Evolutionary conservation across 2,888 invertebrate species (phyloP).

Genomic region (Eumacrocentrus americanus): DNA sequence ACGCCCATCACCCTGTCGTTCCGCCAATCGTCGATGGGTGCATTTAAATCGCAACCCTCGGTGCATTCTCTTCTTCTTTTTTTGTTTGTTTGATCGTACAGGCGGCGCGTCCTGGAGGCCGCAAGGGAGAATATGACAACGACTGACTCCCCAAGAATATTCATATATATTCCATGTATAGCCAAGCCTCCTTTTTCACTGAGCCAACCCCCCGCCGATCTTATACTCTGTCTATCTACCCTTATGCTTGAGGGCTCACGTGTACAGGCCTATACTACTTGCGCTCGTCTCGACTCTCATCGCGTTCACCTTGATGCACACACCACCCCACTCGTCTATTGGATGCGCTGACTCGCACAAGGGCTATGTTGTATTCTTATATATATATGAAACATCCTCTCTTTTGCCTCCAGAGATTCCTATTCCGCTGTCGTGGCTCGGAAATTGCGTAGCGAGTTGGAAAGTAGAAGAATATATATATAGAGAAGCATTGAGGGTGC

Average conservation of each 20-base stretch:
- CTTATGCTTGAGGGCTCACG: no score
- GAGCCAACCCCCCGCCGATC: no score
- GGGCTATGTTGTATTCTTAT: background rate
- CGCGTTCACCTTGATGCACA: constrained; percentile 4
- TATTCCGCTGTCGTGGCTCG: background rate
- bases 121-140: no score
- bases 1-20: constrained; percentile 57
- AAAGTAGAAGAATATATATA: background rate
- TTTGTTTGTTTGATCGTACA: no score
- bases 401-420: background rate
- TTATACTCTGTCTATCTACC: no score
- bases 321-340: background rate
- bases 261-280: no score
- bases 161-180: no score
- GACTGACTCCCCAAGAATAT: no score
- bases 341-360: background rate
- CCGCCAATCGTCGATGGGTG: constrained; percentile 55
- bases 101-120: no score
- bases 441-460: constrained; percentile 10
- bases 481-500: background rate
- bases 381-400: background rate
- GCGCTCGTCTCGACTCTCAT: no score
- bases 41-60: constrained; percentile 58
- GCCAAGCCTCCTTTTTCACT: no score
- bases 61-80: constrained; percentile 59